Base-by-base conservation (phyloP, 2,113 vertebrate genomes). In the Trachemys scripta region DNA sequence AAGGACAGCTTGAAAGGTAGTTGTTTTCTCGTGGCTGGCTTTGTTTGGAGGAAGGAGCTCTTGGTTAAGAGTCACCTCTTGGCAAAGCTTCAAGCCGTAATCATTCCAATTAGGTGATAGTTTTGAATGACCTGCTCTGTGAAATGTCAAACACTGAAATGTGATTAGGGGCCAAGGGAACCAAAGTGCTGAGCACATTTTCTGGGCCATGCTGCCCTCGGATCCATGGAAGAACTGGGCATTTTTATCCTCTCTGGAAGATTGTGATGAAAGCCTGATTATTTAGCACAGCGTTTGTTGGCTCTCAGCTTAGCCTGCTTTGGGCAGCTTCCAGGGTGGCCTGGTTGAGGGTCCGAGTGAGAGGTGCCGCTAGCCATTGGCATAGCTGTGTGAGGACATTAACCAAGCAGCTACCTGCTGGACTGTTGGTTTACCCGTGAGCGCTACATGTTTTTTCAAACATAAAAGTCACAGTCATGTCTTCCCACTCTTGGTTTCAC, bases 111-210 rank as follows among this genome's bases (percentile, higher is more conserved):
- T 96, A 94, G 6, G 11, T 50, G 92, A 24, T 17, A 59, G 82
- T 25, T 79, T 76, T 91, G 87, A 89, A 87, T 6, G 2, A 2
- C 17, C 17, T 16, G 1, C 84, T 86, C 89, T 90, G 92, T 76
- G 89, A 88, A 90, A 56, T 49, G 94, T 85, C 94, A 90, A 87
- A 82, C 29, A 2, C 82, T 89, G 80, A 85, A 45, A 49, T 0
- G 24, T 42, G 51, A 0, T 1, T 13, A 56, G 56, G 81, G 87
- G 72, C 91, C 84, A 81, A 62, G 19, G 87, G 13, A 90, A 20
- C 12, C 38, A 2, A 1, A 0, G 2, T 6, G 10, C 27, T 1
- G 1, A 78, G 1, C 1, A 79, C 1, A 8, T 0, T 8, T 78
- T 31, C 27, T 75, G 87, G 56, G 29, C 80, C 22, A 1, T 38